Percentiles rank a stretch among this genome's conserved stretches.
Evolutionary conservation across 2,113 vertebrate species (phyloP).

Genomic region (Cervus canadensis): DNA sequence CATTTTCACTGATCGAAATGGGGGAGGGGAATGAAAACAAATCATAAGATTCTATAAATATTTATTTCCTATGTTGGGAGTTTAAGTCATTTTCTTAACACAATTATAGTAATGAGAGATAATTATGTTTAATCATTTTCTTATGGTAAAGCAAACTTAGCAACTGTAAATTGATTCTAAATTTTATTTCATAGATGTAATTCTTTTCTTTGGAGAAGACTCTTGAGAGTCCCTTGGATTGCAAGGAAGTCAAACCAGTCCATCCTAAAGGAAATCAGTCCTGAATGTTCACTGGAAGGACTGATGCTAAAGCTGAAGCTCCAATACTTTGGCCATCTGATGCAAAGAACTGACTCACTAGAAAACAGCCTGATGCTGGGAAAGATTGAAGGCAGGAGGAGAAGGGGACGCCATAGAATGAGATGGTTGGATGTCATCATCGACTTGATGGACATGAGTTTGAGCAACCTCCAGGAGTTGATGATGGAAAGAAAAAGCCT

Average conservation of each 20-base stretch:
- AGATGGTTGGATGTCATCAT: background rate
- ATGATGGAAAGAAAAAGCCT: background rate
- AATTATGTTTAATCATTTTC: background rate
- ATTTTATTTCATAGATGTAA: background rate
- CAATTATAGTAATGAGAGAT: background rate
- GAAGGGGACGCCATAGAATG: background rate
- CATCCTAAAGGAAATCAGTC: background rate
- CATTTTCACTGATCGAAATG: background rate
- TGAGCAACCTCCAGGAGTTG: background rate
- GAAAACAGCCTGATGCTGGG: background rate
- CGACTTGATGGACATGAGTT: background rate
- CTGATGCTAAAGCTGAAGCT: background rate
- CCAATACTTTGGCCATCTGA: background rate
- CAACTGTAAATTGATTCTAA: background rate
- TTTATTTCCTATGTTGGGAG: background rate
- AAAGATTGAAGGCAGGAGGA: background rate
- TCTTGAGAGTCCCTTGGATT: background rate
- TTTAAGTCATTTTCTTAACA: background rate
- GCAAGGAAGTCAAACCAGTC: background rate
- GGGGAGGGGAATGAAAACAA: background rate
- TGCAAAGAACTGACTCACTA: background rate
- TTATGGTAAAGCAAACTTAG: background rate
- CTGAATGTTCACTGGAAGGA: background rate
- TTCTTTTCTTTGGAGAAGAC: background rate
- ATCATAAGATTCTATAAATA: background rate